These are phyloP conservation scores for Trichacis sp. DNA, from an alignment of 2,888 invertebrate genomes.

Conservation along the genomic window DNA sequence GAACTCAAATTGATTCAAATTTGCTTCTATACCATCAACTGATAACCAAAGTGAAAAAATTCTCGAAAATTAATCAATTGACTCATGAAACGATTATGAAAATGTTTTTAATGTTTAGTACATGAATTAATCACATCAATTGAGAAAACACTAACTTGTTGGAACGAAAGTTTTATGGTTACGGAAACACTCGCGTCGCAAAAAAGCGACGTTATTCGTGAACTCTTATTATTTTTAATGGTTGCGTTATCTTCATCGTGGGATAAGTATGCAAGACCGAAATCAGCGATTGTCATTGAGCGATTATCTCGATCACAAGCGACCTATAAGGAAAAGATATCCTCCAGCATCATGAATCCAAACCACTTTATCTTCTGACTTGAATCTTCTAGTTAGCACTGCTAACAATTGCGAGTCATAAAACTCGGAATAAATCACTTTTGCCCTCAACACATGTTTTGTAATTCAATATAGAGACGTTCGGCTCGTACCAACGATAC, in stretches of 20 bases:
- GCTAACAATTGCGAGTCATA: conserved; percentile 1
- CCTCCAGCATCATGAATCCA: neutral
- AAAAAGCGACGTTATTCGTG: neutral
- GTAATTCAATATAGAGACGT: conserved; percentile 1
- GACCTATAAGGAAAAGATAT: conserved; percentile 4
- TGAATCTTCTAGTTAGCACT: conserved; percentile 4
- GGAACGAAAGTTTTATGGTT: too few species aligned
- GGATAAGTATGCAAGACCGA: conserved; percentile 1
- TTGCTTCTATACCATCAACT: too few species aligned
- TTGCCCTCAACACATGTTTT: neutral
- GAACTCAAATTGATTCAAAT: too few species aligned
- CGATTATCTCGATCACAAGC: conserved; percentile 2
- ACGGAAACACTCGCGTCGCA: too few species aligned
- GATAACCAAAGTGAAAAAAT: too few species aligned
- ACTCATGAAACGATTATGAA: too few species aligned
- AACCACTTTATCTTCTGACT: neutral
- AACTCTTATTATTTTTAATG: neutral
- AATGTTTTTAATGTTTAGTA: too few species aligned
- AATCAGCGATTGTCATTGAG: conserved; percentile 1
- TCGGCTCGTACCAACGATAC: neutral
- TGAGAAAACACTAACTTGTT: too few species aligned
- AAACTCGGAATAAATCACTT: conserved; percentile 1
- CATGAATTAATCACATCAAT: too few species aligned
- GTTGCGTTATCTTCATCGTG: neutral
- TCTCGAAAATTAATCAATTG: too few species aligned